phyloP scores from a whole-genome alignment of 2,888 invertebrate genomes.

The Bembecia ichneumoniformis region DNA sequence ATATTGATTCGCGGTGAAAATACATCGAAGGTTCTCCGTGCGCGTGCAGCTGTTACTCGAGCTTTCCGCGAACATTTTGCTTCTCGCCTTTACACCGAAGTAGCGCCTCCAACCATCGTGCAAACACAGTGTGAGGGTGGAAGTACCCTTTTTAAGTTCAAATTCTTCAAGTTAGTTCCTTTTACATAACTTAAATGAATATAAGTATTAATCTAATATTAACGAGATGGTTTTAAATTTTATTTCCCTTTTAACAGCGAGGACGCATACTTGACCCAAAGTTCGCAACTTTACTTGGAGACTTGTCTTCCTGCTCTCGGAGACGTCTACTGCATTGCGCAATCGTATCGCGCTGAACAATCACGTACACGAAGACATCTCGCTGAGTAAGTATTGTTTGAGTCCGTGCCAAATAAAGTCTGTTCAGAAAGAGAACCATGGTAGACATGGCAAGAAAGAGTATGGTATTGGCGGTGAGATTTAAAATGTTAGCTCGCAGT shows the following conservation, averaged over 20 bases:
- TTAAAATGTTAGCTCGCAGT: too few species aligned
- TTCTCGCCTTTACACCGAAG: constrained; percentile 88
- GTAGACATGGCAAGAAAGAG: too few species aligned
- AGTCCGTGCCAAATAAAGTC: too few species aligned
- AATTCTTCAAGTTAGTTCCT: constrained; percentile 79
- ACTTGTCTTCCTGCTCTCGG: constrained; percentile 95
- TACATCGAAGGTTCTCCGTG: constrained; percentile 91
- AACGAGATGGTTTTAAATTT: too few species aligned
- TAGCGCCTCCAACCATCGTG: constrained; percentile 96
- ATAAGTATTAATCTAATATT: too few species aligned
- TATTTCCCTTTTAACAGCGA: constrained; percentile 62
- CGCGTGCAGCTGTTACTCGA: constrained; percentile 87
- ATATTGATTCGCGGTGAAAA: constrained; percentile 99
- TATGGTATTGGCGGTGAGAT: too few species aligned
- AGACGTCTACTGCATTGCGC: constrained; percentile 97
- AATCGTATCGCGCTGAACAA: constrained; percentile 98
- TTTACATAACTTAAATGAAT: too few species aligned
- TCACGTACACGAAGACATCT: constrained; percentile 96
- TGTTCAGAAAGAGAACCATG: too few species aligned
- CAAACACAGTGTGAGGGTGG: constrained; percentile 99
- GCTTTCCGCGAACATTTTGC: constrained; percentile 91
- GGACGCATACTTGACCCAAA: constrained; percentile 95
- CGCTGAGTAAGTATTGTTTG: constrained; percentile 83
- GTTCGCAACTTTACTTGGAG: constrained; percentile 97
- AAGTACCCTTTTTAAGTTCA: constrained; percentile 92